These are phyloP conservation scores for Merluccius polli DNA, from an alignment of 2,797 vertebrate species.

Conservation along the genomic window DNA sequence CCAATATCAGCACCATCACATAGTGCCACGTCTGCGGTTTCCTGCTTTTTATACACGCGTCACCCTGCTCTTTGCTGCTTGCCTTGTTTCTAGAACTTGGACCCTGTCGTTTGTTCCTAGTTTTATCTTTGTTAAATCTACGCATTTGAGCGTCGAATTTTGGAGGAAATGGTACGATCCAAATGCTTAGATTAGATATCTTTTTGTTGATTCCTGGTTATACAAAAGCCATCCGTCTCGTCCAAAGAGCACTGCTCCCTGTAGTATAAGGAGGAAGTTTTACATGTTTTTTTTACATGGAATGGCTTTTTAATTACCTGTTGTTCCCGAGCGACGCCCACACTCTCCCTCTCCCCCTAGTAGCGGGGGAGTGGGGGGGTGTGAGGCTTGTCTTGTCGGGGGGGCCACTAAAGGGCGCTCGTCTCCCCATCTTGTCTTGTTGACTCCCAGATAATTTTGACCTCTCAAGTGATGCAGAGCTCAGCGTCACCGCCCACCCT, in stretches of 20 bases:
- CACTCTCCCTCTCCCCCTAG: too few relatives aligned
- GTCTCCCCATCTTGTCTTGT: slow-evolving; percentile 86
- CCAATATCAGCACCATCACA: background rate
- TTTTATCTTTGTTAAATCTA: background rate
- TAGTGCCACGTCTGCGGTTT: background rate
- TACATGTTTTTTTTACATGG: background rate
- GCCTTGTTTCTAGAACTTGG: background rate
- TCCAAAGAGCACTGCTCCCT: background rate
- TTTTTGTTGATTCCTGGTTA: background rate
- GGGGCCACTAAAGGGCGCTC: slow-evolving; percentile 72
- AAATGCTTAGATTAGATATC: background rate
- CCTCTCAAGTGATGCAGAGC: slow-evolving; percentile 92
- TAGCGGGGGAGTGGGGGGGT: background rate
- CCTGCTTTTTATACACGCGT: background rate
- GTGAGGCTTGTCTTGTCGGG: background rate
- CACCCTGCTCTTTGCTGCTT: background rate
- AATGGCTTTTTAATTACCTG: background rate
- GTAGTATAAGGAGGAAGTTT: background rate
- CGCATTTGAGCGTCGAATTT: background rate
- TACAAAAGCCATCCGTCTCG: background rate
- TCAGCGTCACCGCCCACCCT: slow-evolving; percentile 88
- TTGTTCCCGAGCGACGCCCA: background rate
- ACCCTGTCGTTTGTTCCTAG: background rate
- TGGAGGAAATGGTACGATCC: background rate
- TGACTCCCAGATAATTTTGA: slow-evolving; percentile 99